These are phyloP conservation scores for Synergus gifuensis DNA, from an alignment of 2,888 invertebrate genomes.

Conservation along the genomic window DNA sequence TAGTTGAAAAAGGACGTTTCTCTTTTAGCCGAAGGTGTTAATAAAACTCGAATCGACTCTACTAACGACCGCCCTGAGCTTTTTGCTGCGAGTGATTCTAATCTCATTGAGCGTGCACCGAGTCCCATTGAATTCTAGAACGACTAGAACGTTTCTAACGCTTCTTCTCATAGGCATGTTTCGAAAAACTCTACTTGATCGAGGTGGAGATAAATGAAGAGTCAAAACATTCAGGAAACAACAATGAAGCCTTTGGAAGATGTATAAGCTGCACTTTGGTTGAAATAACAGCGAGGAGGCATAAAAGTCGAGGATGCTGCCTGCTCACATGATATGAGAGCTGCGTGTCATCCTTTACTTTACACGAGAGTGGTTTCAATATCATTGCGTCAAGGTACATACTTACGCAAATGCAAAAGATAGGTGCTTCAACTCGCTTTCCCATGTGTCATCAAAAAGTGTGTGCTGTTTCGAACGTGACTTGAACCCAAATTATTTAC, in stretches of 20 bases:
- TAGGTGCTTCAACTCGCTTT: conserved; percentile 29
- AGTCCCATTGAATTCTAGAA: conserved; percentile 30
- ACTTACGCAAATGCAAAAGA: conserved; percentile 33
- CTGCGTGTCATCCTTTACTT: conserved; percentile 32
- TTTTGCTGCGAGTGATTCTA: conserved; percentile 32
- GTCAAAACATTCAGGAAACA: conserved; percentile 38
- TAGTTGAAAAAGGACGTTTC: conserved; percentile 26
- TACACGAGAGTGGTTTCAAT: conserved; percentile 32
- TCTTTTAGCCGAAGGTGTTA: conserved; percentile 29
- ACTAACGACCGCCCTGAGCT: conserved; percentile 29
- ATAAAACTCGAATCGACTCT: conserved; percentile 18
- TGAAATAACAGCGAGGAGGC: conserved; percentile 34
- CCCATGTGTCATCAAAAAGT: conserved; percentile 24
- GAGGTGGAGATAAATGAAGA: conserved; percentile 27
- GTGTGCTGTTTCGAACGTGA: conserved; percentile 23
- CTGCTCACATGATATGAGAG: conserved; percentile 22
- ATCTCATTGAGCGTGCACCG: conserved; percentile 21
- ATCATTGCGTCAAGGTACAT: conserved; percentile 24
- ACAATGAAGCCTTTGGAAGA: conserved; percentile 35
- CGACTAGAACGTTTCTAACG: conserved; percentile 32
- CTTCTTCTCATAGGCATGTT: conserved; percentile 10
- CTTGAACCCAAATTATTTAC: conserved; percentile 28
- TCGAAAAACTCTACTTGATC: neutral
- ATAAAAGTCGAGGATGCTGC: conserved; percentile 22
- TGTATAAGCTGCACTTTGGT: conserved; percentile 35